phyloP scores from a whole-genome alignment of 2,113 vertebrate species.

The Scophthalmus maximus region DNA sequence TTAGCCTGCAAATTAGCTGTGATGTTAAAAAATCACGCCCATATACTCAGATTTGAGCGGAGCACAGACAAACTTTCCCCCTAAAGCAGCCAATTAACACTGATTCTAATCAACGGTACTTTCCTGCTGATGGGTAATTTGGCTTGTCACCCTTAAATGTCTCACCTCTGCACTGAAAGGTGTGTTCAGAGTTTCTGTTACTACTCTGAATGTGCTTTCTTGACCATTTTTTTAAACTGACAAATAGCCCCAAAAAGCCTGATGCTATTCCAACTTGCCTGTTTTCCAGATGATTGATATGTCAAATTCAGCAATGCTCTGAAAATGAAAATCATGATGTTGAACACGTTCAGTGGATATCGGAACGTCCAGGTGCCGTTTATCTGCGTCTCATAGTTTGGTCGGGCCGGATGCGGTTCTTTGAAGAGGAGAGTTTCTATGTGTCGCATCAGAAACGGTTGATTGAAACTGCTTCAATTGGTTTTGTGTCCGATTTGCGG shows the following conservation, averaged over 20 bases:
- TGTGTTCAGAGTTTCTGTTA: background rate
- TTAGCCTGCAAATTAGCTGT: too few relatives aligned
- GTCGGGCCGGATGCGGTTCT: background rate
- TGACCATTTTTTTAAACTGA: background rate
- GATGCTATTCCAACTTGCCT: background rate
- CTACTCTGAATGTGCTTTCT: background rate
- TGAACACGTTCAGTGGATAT: background rate
- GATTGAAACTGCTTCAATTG: too few relatives aligned
- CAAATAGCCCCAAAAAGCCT: background rate
- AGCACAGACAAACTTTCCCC: background rate
- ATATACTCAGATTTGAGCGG: background rate
- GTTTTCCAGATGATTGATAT: background rate
- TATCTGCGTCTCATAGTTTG: background rate
- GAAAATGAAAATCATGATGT: background rate
- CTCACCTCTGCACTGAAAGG: background rate
- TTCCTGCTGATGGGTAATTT: background rate
- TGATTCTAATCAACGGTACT: background rate
- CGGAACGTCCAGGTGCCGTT: background rate
- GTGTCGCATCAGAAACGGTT: too few relatives aligned
- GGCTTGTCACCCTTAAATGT: background rate
- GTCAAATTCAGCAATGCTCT: background rate
- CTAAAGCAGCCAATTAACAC: background rate
- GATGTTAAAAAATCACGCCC: background rate
- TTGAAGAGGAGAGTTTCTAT: background rate
- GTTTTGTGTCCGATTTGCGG: too few relatives aligned